phyloP scores from a whole-genome alignment of 2,797 vertebrate species.

The Bradypodion pumilum region DNA sequence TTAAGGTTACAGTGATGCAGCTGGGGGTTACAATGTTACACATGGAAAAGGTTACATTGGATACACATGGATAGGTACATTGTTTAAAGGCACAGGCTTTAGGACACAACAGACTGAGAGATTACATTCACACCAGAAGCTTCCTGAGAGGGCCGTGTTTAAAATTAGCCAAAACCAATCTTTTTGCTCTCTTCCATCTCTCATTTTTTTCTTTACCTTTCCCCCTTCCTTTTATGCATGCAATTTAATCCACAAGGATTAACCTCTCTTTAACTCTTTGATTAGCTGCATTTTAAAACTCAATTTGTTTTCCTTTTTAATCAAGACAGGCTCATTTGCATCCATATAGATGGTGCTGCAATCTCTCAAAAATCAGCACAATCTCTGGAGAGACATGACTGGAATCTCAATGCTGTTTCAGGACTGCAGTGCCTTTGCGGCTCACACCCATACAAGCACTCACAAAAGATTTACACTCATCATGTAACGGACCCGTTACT shows the following conservation, averaged over 20 bases:
- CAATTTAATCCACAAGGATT: constrained; percentile 73
- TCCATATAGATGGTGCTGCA: constrained; percentile 70
- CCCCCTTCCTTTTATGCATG: constrained; percentile 37
- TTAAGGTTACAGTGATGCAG: too few relatives aligned
- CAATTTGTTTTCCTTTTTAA: constrained; percentile 75
- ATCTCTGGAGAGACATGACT: constrained; percentile 34
- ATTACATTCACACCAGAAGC: background rate
- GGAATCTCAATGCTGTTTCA: constrained; percentile 62
- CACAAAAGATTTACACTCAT: background rate
- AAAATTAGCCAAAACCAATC: background rate
- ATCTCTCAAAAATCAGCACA: constrained; percentile 74
- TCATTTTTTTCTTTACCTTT: background rate
- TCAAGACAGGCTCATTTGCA: constrained; percentile 75
- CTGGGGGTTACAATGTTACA: too few relatives aligned
- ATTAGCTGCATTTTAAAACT: constrained; percentile 78
- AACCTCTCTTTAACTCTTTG: constrained; percentile 78
- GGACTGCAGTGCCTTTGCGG: constrained; percentile 13
- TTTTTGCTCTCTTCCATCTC: too few relatives aligned
- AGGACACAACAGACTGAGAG: too few relatives aligned
- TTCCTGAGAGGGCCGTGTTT: background rate
- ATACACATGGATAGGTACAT: too few relatives aligned
- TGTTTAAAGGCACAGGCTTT: too few relatives aligned
- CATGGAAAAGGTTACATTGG: too few relatives aligned
- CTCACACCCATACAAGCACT: background rate
- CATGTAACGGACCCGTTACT: too few relatives aligned